These are phyloP conservation scores for Saccopteryx leptura DNA, from an alignment of 2,113 vertebrate genomes.

Conservation along the genomic window DNA sequence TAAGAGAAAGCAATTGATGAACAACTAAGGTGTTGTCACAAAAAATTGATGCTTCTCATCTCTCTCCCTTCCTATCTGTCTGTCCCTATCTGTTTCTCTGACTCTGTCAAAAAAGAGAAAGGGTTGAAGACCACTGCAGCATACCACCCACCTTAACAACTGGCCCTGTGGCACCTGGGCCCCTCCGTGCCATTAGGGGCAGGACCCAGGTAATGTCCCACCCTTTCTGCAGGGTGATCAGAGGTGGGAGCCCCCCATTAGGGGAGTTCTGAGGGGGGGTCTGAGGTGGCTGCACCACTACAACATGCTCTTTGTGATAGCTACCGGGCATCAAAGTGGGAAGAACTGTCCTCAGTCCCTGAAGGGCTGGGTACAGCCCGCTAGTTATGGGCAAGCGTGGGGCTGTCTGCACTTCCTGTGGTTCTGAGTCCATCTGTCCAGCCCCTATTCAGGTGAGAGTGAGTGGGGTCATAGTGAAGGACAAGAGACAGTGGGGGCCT, in stretches of 20 bases:
- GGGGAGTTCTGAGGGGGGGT: no score
- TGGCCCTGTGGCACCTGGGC: no score
- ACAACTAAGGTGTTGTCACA: no score
- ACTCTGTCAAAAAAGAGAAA: not conserved
- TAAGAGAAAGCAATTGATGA: no score
- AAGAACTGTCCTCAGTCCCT: not conserved
- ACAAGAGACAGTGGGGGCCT: no score
- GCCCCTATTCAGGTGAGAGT: not conserved
- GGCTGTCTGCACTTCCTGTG: not conserved
- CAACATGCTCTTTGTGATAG: not conserved
- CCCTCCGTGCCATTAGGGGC: not conserved
- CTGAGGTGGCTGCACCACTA: not conserved
- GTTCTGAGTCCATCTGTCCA: not conserved
- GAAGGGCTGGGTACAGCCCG: no score
- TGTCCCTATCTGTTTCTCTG: no score
- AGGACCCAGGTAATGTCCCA: not conserved
- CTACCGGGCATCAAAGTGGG: not conserved
- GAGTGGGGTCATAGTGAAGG: not conserved
- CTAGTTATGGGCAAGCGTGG: rapidly evolving
- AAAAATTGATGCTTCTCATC: no score
- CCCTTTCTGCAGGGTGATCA: not conserved
- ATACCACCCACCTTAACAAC: not conserved
- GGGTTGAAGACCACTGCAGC: not conserved
- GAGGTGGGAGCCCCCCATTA: not conserved
- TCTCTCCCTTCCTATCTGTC: no score